A percentile compares a stretch with the other conserved stretches of the same genome.
Evolutionary conservation across 2,113 vertebrate species (phyloP).

Genomic region (Strix aluco): DNA sequence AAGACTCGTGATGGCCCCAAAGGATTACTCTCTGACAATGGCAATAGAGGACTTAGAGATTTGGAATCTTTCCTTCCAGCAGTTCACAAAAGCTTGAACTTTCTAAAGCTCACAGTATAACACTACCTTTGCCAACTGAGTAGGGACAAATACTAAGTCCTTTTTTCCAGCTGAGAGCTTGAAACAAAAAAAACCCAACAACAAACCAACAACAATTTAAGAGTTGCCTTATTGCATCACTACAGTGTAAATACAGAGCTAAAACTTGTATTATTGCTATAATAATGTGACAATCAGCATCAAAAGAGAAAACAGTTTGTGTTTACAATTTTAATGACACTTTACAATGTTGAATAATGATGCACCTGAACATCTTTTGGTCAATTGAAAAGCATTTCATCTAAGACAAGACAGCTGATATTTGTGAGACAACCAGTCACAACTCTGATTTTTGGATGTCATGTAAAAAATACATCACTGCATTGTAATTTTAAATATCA

Average conservation of each 20-base stretch:
- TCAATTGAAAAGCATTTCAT: neutral
- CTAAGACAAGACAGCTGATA: neutral
- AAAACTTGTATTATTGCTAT: neutral
- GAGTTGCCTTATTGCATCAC: neutral
- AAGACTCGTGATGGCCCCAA: neutral
- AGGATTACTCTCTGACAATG: neutral
- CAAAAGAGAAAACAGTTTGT: neutral
- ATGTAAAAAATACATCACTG: neutral
- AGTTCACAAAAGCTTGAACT: neutral
- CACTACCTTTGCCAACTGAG: neutral
- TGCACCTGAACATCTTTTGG: neutral
- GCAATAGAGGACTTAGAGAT: neutral
- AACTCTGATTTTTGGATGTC: neutral
- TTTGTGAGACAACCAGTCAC: neutral
- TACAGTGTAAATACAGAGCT: neutral
- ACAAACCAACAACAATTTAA: neutral
- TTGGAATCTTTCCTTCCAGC: neutral
- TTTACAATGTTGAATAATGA: neutral
- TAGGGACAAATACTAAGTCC: neutral
- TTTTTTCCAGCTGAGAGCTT: neutral
- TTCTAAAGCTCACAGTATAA: neutral
- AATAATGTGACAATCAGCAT: neutral
- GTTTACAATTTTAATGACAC: neutral
- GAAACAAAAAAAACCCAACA: neutral
- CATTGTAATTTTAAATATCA: neutral